Evolutionary conservation across 1,140 invertebrate species (phyloP).

Genomic region (Heliconius eleuchia): DNA sequence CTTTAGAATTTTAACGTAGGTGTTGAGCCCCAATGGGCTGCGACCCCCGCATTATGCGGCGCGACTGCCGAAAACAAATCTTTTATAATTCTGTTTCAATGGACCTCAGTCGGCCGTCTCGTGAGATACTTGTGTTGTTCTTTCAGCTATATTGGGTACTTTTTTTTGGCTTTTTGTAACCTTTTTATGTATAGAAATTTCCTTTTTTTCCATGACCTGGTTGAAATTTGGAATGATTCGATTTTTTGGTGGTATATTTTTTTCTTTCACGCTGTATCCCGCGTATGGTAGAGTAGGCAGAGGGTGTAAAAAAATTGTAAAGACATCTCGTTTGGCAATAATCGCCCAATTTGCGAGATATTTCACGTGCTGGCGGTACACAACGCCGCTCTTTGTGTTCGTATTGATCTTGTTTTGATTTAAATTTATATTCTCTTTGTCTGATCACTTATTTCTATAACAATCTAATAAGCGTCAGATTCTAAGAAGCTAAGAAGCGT

Average conservation of each 20-base stretch:
- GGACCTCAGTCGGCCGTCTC: slow-evolving; percentile 17
- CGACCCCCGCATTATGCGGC: slow-evolving; percentile 25
- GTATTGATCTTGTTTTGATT: too few species aligned
- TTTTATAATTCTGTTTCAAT: slow-evolving; percentile 32
- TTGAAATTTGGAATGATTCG: not conserved
- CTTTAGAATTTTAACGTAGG: slow-evolving; percentile 50
- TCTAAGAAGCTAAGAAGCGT: too few species aligned
- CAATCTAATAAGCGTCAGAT: too few species aligned
- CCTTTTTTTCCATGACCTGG: not conserved
- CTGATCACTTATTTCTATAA: too few species aligned
- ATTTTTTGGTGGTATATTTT: not conserved
- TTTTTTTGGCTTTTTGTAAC: not conserved
- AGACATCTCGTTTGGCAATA: too few species aligned
- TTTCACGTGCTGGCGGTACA: too few species aligned
- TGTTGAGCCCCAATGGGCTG: slow-evolving; percentile 40
- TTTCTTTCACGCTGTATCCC: too few species aligned
- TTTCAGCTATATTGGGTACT: not conserved
- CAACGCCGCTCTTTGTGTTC: too few species aligned
- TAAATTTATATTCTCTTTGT: too few species aligned
- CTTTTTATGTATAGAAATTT: not conserved
- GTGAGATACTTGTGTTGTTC: slow-evolving; percentile 22
- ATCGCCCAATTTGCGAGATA: too few species aligned
- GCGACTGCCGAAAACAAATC: slow-evolving; percentile 24
- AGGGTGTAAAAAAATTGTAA: too few species aligned
- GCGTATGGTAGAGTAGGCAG: too few species aligned